A percentile compares a stretch with the other conserved stretches of the same genome.
Conservation (phyloP, 2,888 invertebrate species). For the Elegia similella region DNA sequence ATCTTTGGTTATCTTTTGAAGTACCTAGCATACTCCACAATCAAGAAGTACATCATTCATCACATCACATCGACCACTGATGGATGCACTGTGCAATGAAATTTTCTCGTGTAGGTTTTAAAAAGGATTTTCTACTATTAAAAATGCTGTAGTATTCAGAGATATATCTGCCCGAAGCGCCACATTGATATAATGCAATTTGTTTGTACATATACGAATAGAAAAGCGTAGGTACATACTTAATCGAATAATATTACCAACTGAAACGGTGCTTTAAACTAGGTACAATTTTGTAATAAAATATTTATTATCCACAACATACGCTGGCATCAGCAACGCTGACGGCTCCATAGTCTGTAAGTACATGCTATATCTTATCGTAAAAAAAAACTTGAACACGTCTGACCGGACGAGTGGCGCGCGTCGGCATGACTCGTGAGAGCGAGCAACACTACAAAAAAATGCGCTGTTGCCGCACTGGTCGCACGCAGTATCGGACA, state of each 20-base stretch:
- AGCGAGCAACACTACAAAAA: slow-evolving; percentile 46
- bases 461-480: slow-evolving; percentile 55
- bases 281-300: background rate
- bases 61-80: no score
- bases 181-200: no score
- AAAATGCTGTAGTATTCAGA: no score
- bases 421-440: slow-evolving; percentile 50
- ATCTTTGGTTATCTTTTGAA: no score
- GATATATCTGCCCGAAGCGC: no score
- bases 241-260: background rate
- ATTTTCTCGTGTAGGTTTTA: no score
- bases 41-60: no score
- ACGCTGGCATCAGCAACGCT: background rate
- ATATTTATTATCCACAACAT: background rate
- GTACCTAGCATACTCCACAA: no score
- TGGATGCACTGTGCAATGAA: no score
- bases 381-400: slow-evolving; percentile 27
- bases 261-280: background rate
- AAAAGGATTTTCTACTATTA: no score
- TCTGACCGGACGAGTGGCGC: slow-evolving; percentile 44
- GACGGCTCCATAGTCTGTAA: background rate
- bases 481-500: slow-evolving; percentile 38
- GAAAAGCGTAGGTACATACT: no score
- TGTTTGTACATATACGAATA: no score
- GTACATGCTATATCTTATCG: slow-evolving; percentile 11